These are phyloP conservation scores for Heliconius melpomene DNA, from an alignment of 1,140 invertebrate genomes.

Conservation along the genomic window DNA sequence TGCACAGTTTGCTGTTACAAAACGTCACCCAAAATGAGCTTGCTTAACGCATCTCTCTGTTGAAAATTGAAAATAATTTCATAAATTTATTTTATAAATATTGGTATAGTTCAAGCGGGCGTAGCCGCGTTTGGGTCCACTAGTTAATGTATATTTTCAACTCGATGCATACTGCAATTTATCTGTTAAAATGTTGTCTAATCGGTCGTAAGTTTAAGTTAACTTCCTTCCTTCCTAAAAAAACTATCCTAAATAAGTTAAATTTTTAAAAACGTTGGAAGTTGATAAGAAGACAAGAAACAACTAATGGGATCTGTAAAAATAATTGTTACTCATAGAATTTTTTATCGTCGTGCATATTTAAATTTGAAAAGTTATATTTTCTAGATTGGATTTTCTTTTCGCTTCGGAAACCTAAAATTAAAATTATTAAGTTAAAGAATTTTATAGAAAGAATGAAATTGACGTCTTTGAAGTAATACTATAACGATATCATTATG, in stretches of 20 bases:
- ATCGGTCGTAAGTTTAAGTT: neutral
- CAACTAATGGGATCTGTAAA: neutral
- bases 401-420: slow-evolving; percentile 51
- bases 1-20: too few relatives aligned
- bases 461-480: neutral
- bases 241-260: too few relatives aligned
- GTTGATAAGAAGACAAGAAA: neutral
- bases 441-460: slow-evolving; percentile 36
- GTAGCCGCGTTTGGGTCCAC: too few relatives aligned
- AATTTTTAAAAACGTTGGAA: neutral
- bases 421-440: slow-evolving; percentile 56
- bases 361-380: neutral
- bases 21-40: too few relatives aligned
- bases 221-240: too few relatives aligned
- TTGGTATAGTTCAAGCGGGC: too few relatives aligned
- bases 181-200: neutral
- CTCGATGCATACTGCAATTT: too few relatives aligned
- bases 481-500: too few relatives aligned
- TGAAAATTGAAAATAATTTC: too few relatives aligned
- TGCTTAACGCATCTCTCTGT: too few relatives aligned
- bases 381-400: slow-evolving; percentile 42
- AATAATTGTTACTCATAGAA: neutral
- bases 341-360: slow-evolving; percentile 20
- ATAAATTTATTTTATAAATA: too few relatives aligned
- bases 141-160: too few relatives aligned